Evolutionary conservation across 2,797 vertebrate species (phyloP), one percentile per base, ranked within the genome.

Genomic region (Sphaeramia orbicularis): DNA sequence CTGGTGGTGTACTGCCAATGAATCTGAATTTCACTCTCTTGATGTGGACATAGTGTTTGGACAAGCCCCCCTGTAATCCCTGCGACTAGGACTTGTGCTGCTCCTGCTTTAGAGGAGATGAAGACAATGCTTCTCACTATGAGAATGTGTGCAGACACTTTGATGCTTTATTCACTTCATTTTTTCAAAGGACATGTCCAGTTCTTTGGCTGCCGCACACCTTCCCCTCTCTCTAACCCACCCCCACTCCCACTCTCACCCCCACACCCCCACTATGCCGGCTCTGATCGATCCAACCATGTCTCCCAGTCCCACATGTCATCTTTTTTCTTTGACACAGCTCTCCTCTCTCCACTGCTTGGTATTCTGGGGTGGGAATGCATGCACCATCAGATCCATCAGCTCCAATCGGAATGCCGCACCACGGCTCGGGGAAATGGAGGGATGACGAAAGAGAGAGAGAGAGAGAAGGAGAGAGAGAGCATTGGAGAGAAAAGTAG

Each of bases 321-420:
- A 93, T 94, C 86, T 93, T 93, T 93, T 93, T 88, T 92, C 82
- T 88, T 88, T 91, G 86, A 88, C 90, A 91, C 77, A 10, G 80
- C 76, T 65, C 86, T 81, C 73, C 74, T 83, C 80, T 84, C 82
- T 48, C 38, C 62, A 51, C 93, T 93, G 90, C 85, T 93, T 93
- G 90, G 89, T 94, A 94, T 94, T 92, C 92, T 69, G 81, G 83
- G 80, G 85, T 51, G 67, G 85, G 76, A 89, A 86, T 63, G 81
- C 87, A 89, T 91, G 86, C 89, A 86, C 79, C 91, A 92, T 90
- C 85, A 89, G 89, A 93, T 92, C 92, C 88, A 90, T 94, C 92
- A 91, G 87, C 83, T 88, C 65, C 83, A 49, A 89, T 92, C 57
- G 72, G 84, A 88, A 92, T 91, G 86, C 92, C 18, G 67, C 88